Base-by-base conservation (phyloP, 2,113 vertebrate species). In the Sinocyclocheilus maitianheensis region DNA sequence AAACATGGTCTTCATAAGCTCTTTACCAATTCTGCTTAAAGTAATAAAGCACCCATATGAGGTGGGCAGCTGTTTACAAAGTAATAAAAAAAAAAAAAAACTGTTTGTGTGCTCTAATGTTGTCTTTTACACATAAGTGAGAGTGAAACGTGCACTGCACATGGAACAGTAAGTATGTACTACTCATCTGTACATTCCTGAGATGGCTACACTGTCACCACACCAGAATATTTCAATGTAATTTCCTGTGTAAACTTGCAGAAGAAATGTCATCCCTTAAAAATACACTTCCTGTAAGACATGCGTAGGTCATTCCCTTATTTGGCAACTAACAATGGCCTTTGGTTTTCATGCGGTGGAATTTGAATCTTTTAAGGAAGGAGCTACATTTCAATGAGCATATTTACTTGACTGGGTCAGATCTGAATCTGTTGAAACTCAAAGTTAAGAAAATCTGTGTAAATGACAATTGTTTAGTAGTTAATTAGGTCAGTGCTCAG, bases 161-260 rank as follows among this genome's bases (percentile, higher is more conserved):
- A 72, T 51, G 26, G 34, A 84, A 53, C 51, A 81, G 85, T 84
- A 60, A 37, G 55, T 65, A 86, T 74, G 79, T 62, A 60, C 65
- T 58, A 74, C 63, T 67, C n/a, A 74, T 58, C 69, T 78, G 84
- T 55, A 76, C 87, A 87, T 90, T 89, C 90, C 88, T 87, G 80
- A 77, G 69, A 84, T 76, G 65, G 85, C 76, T 74, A 62, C 81
- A 46, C 74, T 88, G 48, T 85, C 87, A 84, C 69, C 40, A 48
- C 63, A 83, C 65, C 71, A 40, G 69, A 78, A 69, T 77, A 72
- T 80, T 87, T 91, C 43, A 84, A 82, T 86, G 79, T 84, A 71
- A 89, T 88, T 91, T 91, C 91, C 89, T 91, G 89, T 89, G 80
- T 80, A 85, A 88, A 89, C 90, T 88, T 62, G 81, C 48, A 77